These are phyloP conservation scores for Parasteatoda lunata DNA, from an alignment of 2,888 invertebrate genomes.

Conservation along the genomic window DNA sequence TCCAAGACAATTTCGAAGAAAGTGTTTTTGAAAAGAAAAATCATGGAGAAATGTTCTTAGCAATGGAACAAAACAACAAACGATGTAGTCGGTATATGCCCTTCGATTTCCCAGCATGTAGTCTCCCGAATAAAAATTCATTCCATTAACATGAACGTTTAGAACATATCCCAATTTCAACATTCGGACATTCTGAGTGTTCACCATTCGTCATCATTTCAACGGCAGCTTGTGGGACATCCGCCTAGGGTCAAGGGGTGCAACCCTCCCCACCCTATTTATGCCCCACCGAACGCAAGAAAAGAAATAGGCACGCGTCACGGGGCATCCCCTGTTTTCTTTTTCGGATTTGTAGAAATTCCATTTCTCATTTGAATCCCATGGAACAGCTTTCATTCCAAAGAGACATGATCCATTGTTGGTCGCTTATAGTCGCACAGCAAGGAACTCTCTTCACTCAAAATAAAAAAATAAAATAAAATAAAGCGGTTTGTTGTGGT, in stretches of 20 bases:
- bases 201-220: constrained; percentile 62
- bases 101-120: constrained; percentile 52
- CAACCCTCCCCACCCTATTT: not conserved
- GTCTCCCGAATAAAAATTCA: constrained; percentile 52
- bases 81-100: not conserved
- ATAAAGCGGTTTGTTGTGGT: not conserved
- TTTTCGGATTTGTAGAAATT: constrained; percentile 57
- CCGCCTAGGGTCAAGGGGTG: constrained; percentile 31
- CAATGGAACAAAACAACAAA: constrained; percentile 16
- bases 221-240: constrained; percentile 59
- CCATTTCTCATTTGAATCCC: constrained; percentile 19
- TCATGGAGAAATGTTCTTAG: not conserved
- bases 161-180: not conserved
- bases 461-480: not conserved
- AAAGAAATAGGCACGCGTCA: constrained; percentile 44
- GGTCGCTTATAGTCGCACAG: not conserved
- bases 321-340: constrained; percentile 37
- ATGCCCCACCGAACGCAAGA: not conserved
- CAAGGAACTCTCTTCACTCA: not conserved
- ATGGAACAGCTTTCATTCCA: constrained; percentile 6
- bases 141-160: constrained; percentile 44
- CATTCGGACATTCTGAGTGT: constrained; percentile 17
- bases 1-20: too few species aligned
- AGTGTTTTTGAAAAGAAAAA: too few species aligned
- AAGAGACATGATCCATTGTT: not conserved